Base-by-base conservation (phyloP, 1,140 invertebrate species). In the Sycophila sp. region DNA sequence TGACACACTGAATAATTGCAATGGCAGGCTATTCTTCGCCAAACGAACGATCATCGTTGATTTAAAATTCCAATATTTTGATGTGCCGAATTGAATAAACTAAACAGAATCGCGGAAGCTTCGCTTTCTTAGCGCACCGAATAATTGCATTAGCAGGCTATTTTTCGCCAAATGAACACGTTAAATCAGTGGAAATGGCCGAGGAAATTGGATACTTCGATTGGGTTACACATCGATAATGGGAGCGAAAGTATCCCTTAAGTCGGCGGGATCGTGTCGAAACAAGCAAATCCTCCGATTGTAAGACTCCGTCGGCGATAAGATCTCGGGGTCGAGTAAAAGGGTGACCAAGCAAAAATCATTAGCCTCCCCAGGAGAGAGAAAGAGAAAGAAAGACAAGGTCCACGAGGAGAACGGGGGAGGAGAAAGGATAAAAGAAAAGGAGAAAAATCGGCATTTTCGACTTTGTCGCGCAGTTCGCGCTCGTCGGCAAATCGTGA, bases 251-350 rank as follows among this genome's bases (percentile, higher is more conserved):
- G 45, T 53, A 69, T 56, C 24, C n/a, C 13, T 32, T 38, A 42
- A 30, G 34, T 47, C 59, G 17, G 28, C n/a, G 11, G 13, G 34
- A 36, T 38, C 17, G 58, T 42, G 19, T 26, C 26, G 68, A 56
- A 69, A 42, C 22, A 60, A 66, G 49, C 47, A 49, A 73, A 42
- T 64, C 63, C 71, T 55, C 36, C 63, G 47, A 64, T 55, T n/a
- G 64, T 55, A 56, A 59, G 67, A 66, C 42, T 19, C 6, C 22
- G 13, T 32, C n/a, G 10, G 13, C n/a, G 78, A 78, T 79, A 78
- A 77, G 69, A 80, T 79, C 74, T 64, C 15, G 72, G 49, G 28
- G 17, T 2, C 36, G 17, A 17, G 17, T 4, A 38, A 58, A 19
- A 30, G n/a, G 62, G 67, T 68, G 60, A 75, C 66, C 51, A 74